Conservation (phyloP, 1,140 invertebrate species). For the Drosophila carrolli region DNA sequence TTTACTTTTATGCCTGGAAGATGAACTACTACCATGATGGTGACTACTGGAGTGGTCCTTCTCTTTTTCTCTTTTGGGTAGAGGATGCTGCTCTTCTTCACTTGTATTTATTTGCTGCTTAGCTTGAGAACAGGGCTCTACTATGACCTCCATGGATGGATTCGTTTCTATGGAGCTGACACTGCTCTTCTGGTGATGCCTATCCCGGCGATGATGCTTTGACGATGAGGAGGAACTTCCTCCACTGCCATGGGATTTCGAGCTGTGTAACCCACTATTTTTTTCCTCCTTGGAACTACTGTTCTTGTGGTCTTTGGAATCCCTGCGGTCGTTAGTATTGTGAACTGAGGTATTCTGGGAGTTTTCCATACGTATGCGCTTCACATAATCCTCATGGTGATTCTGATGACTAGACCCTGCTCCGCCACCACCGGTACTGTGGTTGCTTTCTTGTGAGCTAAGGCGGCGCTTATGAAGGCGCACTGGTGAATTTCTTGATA, state of each 20-base stretch:
- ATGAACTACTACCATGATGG: conserved; percentile 62
- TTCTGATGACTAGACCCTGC: conserved; percentile 40
- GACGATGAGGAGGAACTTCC: conserved; percentile 53
- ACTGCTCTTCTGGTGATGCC: conserved; percentile 62
- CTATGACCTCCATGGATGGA: conserved; percentile 20
- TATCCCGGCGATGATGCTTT: conserved; percentile 63
- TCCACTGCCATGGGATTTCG: conserved; percentile 50
- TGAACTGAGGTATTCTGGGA: conserved; percentile 28
- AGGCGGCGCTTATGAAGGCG: conserved; percentile 90
- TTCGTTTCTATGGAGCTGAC: conserved; percentile 31
- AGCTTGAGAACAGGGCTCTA: conserved; percentile 5
- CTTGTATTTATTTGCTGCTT: conserved; percentile 56
- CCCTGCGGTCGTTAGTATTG: conserved; percentile 86
- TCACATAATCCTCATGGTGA: conserved; percentile 87
- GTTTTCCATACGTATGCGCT: conserved; percentile 88
- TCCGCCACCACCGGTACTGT: conserved; percentile 77
- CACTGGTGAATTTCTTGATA: conserved; percentile 87
- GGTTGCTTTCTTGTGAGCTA: conserved; percentile 90
- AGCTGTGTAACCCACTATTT: conserved; percentile 23
- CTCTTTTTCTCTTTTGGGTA: conserved; percentile 44
- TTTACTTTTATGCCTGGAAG: conserved; percentile 72
- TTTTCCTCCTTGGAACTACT: conserved; percentile 61
- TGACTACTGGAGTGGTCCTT: conserved; percentile 53
- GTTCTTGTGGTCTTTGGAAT: conserved; percentile 88
- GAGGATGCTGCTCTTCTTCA: conserved; percentile 59